These are phyloP conservation scores for Tricholauxania praeusta DNA, from an alignment of 2,888 invertebrate species.

Conservation along the genomic window DNA sequence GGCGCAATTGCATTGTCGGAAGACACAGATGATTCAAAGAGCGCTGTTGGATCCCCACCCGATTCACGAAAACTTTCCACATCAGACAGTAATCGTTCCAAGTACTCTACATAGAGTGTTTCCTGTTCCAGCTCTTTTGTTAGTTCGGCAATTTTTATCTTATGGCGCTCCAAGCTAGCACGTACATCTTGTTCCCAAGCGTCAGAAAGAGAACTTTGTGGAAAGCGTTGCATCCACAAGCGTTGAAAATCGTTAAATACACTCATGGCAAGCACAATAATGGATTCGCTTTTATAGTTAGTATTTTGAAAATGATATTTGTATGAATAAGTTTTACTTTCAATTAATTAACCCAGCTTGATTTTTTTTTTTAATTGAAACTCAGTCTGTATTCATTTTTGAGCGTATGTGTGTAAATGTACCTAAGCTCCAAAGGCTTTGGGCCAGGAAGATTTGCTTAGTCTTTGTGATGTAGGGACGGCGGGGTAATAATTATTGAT, in stretches of 20 bases:
- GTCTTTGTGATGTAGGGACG: too few species aligned
- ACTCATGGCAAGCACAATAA: conserved; percentile 72
- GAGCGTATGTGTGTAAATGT: too few species aligned
- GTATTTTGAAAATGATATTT: conserved; percentile 1
- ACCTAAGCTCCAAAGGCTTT: too few species aligned
- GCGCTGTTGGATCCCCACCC: conserved; percentile 67
- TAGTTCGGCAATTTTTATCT: conserved; percentile 84
- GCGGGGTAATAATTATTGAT: too few species aligned
- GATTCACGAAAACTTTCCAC: conserved; percentile 83
- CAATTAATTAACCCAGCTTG: too few species aligned
- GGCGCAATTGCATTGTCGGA: conserved; percentile 39
- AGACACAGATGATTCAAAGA: conserved; percentile 66
- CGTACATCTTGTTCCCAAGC: conserved; percentile 95
- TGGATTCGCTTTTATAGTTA: not conserved
- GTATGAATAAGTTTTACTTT: not conserved
- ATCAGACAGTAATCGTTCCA: conserved; percentile 86
- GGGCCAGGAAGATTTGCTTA: too few species aligned
- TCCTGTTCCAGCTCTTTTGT: conserved; percentile 91
- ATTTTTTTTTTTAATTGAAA: too few species aligned
- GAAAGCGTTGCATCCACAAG: conserved; percentile 92
- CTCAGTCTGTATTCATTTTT: too few species aligned
- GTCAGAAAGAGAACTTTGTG: conserved; percentile 89
- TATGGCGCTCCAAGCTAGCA: conserved; percentile 89
- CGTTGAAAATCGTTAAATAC: conserved; percentile 92
- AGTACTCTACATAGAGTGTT: conserved; percentile 89